These are phyloP conservation scores for Poecilia wingei DNA, from an alignment of 2,797 vertebrate species.

Conservation along the genomic window DNA sequence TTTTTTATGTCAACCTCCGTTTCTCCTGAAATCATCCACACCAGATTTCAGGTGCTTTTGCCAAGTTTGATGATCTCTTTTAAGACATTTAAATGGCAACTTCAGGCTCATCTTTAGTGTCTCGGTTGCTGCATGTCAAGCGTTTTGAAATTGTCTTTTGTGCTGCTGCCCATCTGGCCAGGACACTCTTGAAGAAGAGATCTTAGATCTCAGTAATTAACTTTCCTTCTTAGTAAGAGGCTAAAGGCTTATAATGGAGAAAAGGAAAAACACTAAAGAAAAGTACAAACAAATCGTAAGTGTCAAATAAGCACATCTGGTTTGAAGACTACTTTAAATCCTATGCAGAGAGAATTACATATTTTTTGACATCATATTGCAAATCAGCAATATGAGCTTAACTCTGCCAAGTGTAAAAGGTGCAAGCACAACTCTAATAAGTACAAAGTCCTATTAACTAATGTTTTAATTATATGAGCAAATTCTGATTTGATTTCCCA, in stretches of 20 bases:
- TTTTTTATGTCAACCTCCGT: neutral
- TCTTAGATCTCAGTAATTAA: neutral
- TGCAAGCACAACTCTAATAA: neutral
- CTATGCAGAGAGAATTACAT: neutral
- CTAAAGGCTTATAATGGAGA: neutral
- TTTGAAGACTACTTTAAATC: neutral
- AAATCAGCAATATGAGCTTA: neutral
- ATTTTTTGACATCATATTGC: neutral
- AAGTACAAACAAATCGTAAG: neutral
- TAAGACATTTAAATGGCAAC: neutral
- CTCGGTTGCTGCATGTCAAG: neutral
- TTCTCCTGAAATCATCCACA: neutral
- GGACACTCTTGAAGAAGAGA: neutral
- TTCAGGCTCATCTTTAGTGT: neutral
- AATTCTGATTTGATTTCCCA: neutral
- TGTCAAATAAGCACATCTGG: neutral
- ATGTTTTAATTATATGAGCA: neutral
- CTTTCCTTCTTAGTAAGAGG: neutral
- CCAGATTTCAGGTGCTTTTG: neutral
- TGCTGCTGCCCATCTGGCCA: neutral
- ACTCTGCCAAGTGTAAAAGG: neutral
- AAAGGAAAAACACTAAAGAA: neutral
- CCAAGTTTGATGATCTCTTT: neutral
- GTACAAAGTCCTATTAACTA: neutral
- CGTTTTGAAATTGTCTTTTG: neutral